Conservation (phyloP, 2,888 invertebrate species). For the Cepaea hortensis region DNA sequence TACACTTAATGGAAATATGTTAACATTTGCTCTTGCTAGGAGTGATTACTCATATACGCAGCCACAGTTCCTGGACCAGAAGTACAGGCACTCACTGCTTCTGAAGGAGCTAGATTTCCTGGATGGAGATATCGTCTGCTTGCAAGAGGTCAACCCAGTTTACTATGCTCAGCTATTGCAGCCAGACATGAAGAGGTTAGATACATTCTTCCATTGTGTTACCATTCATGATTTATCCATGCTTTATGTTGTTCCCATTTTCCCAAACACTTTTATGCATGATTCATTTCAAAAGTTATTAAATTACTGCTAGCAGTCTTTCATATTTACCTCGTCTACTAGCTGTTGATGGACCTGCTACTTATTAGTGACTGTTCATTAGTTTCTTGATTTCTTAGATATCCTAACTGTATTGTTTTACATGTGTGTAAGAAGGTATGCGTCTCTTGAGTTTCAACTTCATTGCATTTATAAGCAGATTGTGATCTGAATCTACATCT, state of each 20-base stretch:
- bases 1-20: too few relatives aligned
- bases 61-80: conserved; percentile 61
- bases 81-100: conserved; percentile 66
- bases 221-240: too few relatives aligned
- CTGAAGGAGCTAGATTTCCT: conserved; percentile 70
- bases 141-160: conserved; percentile 73
- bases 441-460: too few relatives aligned
- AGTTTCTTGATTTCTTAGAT: too few relatives aligned
- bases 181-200: conserved; percentile 64
- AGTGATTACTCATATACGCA: conserved; percentile 65
- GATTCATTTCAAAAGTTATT: neutral
- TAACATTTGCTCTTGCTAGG: neutral
- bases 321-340: neutral
- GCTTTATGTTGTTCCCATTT: too few relatives aligned
- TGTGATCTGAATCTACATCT: too few relatives aligned
- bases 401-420: too few relatives aligned
- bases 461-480: too few relatives aligned
- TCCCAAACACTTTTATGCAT: neutral
- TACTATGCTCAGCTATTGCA: conserved; percentile 62
- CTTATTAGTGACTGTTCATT: too few relatives aligned
- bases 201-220: neutral
- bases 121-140: conserved; percentile 73
- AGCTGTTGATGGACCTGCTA: too few relatives aligned
- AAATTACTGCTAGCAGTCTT: neutral
- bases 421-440: too few relatives aligned